Conservation (phyloP, 2,113 vertebrate genomes). For the Entosphenus tridentatus region DNA sequence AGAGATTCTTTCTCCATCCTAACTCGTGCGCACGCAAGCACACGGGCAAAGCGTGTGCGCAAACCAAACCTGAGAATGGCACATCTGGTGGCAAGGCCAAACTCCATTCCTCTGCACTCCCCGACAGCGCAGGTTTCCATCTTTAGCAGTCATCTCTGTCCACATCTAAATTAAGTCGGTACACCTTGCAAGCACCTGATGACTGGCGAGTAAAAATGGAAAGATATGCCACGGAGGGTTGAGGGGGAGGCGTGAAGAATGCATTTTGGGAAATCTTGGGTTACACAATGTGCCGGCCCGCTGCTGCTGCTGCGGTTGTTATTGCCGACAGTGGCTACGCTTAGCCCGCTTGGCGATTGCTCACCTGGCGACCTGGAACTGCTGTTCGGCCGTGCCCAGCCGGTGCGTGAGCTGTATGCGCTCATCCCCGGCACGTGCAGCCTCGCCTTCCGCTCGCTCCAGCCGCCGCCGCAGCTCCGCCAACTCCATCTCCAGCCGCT, state of each 20-base stretch:
- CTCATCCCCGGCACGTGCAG: background rate
- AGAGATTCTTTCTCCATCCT: conserved; percentile 55
- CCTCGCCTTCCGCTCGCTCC: background rate
- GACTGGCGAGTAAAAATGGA: too few species aligned
- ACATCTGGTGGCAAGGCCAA: background rate
- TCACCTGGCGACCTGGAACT: background rate
- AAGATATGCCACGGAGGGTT: too few species aligned
- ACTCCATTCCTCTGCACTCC: too few species aligned
- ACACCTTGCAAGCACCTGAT: background rate
- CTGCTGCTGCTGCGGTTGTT: too few species aligned
- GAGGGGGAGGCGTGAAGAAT: too few species aligned
- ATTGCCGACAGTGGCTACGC: too few species aligned
- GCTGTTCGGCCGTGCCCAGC: background rate
- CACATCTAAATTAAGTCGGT: conserved; percentile 3
- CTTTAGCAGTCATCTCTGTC: background rate
- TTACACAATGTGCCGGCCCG: too few species aligned
- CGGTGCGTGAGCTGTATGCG: conserved; percentile 1
- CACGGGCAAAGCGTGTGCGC: conserved; percentile 7
- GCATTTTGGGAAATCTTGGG: too few species aligned
- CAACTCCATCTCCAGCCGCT: background rate
- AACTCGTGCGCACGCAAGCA: conserved; percentile 10
- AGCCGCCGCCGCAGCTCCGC: background rate
- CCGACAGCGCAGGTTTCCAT: background rate
- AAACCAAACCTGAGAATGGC: background rate
- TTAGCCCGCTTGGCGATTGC: too few species aligned